Base-by-base conservation (phyloP, 2,888 invertebrate genomes). In the Agriopis leucophaearia region DNA sequence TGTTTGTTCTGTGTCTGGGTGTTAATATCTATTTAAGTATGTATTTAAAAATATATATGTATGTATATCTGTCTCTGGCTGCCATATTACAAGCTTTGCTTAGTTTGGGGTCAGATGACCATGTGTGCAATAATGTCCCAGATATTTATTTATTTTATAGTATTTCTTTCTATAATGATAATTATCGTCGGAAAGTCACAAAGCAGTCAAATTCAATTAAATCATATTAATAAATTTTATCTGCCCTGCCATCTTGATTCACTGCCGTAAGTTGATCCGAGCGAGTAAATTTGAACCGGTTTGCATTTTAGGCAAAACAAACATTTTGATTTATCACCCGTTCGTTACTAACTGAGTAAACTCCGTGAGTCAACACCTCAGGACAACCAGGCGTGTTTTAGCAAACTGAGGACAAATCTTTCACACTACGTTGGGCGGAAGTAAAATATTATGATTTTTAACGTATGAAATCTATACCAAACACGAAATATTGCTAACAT, bases 291-390 rank as follows among this genome's bases (percentile, higher is more conserved):
- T 40, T 50, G 55, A 54, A 42, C 51, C 51, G n/a, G 42, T 59
- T 45, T 50, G 59, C 57, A 40, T 74, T 69, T 71, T 57, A 65
- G 60, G 57, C 68, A 66, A 66, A 71, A 70, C 64, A 73, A 75
- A 75, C 70, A 73, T 58, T 56, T 69, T 75, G 73, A 75, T 71
- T 66, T 75, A 75, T 75, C 71, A 66, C 72, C 70, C 66, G 64
- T 47, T 67, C 47, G 51, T 57, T 66, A 64, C 66, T 69, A 70
- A 70, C 72, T 68, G 58, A 38, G 50, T 69, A 70, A 73, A 75
- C 70, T 64, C 65, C 54, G 42, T 61, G 62, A 66, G 64, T 68
- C 70, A 71, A 75, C 74, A 72, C 64, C 64, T 70, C 57, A 40
- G 51, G 18, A 66, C 54, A 60, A 63, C 64, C 64, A 64, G 51